A percentile compares a stretch with the other conserved stretches of the same genome.
Evolutionary conservation across 2,797 vertebrate genomes (phyloP).

Genomic region (Spinus pinus): DNA sequence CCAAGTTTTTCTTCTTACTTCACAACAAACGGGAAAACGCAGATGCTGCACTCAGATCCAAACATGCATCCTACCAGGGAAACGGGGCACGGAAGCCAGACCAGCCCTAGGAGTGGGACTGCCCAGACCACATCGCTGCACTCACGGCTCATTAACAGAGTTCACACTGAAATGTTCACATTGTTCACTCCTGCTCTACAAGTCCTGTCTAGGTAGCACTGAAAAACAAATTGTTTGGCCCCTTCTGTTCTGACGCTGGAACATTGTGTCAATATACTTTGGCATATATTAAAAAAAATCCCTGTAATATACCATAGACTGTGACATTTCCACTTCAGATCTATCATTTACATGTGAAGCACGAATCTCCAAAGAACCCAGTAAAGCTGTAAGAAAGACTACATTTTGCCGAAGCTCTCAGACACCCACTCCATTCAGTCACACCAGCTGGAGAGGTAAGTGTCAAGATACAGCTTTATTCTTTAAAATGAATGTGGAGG

Average conservation of each 20-base stretch:
- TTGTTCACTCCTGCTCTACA: slow-evolving; percentile 26
- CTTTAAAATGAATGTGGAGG: slow-evolving; percentile 65
- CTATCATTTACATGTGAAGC: slow-evolving; percentile 67
- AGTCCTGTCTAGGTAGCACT: slow-evolving; percentile 39
- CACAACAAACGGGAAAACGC: slow-evolving; percentile 40
- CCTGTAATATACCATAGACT: slow-evolving; percentile 60
- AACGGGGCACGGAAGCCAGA: neutral
- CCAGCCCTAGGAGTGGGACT: neutral
- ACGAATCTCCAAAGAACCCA: slow-evolving; percentile 57
- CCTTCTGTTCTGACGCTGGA: slow-evolving; percentile 52
- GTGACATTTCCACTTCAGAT: slow-evolving; percentile 66
- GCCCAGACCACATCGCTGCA: neutral
- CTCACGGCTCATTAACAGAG: neutral
- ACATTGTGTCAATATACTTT: slow-evolving; percentile 57
- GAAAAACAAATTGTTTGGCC: slow-evolving; percentile 50
- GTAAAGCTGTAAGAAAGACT: slow-evolving; percentile 63
- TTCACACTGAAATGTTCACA: neutral
- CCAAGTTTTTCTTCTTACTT: slow-evolving; percentile 56
- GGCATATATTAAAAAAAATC: slow-evolving; percentile 63
- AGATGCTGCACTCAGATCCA: slow-evolving; percentile 31
- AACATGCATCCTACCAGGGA: neutral
- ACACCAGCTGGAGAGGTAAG: slow-evolving; percentile 65
- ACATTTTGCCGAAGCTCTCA: slow-evolving; percentile 61
- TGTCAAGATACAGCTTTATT: slow-evolving; percentile 71
- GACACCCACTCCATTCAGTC: slow-evolving; percentile 67